Evolutionary conservation across 2,888 invertebrate species (phyloP).

Genomic region (Pollenia angustigena): DNA sequence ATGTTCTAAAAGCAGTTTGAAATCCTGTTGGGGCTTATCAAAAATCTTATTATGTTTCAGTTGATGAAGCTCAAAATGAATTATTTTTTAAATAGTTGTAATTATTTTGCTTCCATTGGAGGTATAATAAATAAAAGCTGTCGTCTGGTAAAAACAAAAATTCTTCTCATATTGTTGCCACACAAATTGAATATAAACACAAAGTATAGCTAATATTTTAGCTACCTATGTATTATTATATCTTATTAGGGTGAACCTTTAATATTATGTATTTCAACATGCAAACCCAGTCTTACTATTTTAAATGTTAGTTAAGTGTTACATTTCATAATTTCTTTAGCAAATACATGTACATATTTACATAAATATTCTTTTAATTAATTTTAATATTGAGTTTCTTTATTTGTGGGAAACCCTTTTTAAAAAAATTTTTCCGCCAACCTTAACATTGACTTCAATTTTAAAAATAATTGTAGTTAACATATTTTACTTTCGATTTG

Average conservation of each 20-base stretch:
- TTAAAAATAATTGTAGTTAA: neutral
- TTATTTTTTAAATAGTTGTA: neutral
- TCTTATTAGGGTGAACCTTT: too few relatives aligned
- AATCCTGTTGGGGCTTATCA: conserved; percentile 9
- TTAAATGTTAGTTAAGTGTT: too few relatives aligned
- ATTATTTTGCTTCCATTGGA: neutral
- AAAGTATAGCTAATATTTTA: too few relatives aligned
- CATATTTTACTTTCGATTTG: conserved; percentile 16
- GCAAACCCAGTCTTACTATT: too few relatives aligned
- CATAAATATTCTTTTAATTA: neutral
- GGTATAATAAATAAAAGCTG: conserved; percentile 37
- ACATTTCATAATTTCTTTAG: too few relatives aligned
- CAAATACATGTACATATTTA: too few relatives aligned
- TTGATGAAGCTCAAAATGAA: neutral
- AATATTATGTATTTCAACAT: too few relatives aligned
- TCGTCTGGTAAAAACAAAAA: conserved; percentile 3
- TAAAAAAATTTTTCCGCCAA: neutral
- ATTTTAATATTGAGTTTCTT: neutral
- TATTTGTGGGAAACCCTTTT: neutral
- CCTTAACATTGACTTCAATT: conserved; percentile 37
- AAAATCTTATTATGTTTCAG: neutral
- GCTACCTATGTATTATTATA: too few relatives aligned
- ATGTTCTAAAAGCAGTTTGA: neutral
- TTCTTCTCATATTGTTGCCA: conserved; percentile 26
- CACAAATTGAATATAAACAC: conserved; percentile 13